Evolutionary conservation across 2,888 invertebrate species (phyloP), one percentile per base, ranked within the genome.

Genomic region (Folsomia manolachei): DNA sequence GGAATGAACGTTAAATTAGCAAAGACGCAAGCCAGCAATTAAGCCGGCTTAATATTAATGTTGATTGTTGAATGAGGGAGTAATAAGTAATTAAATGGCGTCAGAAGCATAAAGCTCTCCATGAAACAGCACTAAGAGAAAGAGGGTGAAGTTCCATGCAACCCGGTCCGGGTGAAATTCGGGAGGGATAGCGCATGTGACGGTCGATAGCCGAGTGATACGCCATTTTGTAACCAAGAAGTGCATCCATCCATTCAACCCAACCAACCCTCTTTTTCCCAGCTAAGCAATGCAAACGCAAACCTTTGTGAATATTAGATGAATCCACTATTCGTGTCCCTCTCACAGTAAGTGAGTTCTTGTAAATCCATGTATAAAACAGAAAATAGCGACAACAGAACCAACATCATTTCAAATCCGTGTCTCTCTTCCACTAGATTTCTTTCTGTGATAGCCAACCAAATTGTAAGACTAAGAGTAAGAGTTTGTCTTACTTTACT

Each of bases 21-120:
- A 19, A n/a, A 14, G 56, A 56, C 4, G n/a, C 18, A 19, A 19
- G 56, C 21, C 4, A 39, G 56, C 7, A 56, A 56, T 56, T 14
- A 56, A 14, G 56, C 19, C 11, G 21, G 56, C 56, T 56, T 56
- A 56, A 21, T 56, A 18, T 56, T 56, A 56, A 56, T 56, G 11
- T 21, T 56, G 56, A 56, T n/a, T 56, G 11, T 56, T 56, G 56
- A 56, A 56, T 56, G 56, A 7, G 56, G 56, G 56, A n/a, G 56
- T 56, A 56, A 56, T 56, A 19, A n/a, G 56, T 56, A 56, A 56
- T 56, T 56, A 56, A 56, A 56, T 19, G 56, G 56, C 56, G 56
- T 56, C 56, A 56, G 7, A 14, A 14, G 56, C 39, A 39, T 39
- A 39, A 39, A 9, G 14, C 14, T 39, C 39, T 14, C 39, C 39